A percentile compares a stretch with the other conserved stretches of the same genome.
phyloP scores from a whole-genome alignment of 2,888 invertebrate species.

The Dione vanillae region DNA sequence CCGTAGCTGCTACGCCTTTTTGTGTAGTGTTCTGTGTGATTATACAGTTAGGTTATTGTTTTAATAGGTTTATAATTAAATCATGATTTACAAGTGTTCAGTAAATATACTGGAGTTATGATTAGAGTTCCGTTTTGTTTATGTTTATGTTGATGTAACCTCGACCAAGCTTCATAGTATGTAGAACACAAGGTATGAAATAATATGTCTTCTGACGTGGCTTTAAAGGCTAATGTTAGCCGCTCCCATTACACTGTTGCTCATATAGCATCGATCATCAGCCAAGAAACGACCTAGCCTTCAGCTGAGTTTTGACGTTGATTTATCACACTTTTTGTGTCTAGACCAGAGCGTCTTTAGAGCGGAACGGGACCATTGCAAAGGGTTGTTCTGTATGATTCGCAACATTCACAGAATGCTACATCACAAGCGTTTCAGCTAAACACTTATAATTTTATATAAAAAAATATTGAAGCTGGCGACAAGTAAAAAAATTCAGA shows the following conservation, averaged over 20 bases:
- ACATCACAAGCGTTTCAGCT: constrained; percentile 47
- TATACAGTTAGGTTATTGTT: neutral
- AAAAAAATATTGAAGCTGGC: constrained; percentile 21
- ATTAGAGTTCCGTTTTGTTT: constrained; percentile 40
- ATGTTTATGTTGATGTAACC: constrained; percentile 54
- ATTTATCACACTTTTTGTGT: constrained; percentile 66
- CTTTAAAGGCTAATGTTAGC: constrained; percentile 42
- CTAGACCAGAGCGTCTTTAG: constrained; percentile 59
- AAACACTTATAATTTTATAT: constrained; percentile 15
- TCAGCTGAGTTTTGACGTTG: constrained; percentile 61
- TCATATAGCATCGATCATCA: constrained; percentile 44
- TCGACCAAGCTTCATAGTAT: constrained; percentile 36
- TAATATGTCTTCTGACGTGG: constrained; percentile 33
- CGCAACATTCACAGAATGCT: constrained; percentile 56
- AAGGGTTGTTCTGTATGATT: constrained; percentile 47
- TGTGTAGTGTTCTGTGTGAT: neutral
- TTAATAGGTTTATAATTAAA: constrained; percentile 6
- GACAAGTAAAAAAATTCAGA: constrained; percentile 71
- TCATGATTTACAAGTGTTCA: neutral
- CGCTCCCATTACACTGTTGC: constrained; percentile 33
- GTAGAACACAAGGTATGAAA: constrained; percentile 32
- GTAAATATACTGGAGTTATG: constrained; percentile 18
- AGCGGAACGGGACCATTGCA: constrained; percentile 22
- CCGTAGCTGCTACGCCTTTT: constrained; percentile 5
- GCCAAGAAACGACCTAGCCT: constrained; percentile 62